Conservation (phyloP, 2,113 vertebrate genomes). For the Balaeniceps rex region DNA sequence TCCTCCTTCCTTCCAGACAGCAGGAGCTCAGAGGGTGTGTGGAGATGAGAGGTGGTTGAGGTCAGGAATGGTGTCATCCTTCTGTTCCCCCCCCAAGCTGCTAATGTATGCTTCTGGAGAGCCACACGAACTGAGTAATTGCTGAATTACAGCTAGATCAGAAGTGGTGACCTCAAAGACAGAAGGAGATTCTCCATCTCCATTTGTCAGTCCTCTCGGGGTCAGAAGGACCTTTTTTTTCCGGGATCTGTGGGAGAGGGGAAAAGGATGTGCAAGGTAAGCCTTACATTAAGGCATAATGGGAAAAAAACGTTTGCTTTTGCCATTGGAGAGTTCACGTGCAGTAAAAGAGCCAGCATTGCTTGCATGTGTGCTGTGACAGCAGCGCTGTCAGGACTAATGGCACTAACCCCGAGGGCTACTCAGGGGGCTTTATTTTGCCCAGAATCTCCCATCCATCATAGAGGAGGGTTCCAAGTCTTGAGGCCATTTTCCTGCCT, state of each 20-base stretch:
- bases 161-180: conserved; percentile 44
- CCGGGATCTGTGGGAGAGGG: neutral
- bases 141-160: conserved; percentile 22
- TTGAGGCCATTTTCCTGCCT: neutral
- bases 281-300: neutral
- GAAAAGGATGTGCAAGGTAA: neutral
- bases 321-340: neutral
- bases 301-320: neutral
- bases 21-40: neutral
- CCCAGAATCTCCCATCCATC: neutral
- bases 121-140: neutral
- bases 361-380: neutral
- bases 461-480: neutral
- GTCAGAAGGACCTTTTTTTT: conserved; percentile 1
- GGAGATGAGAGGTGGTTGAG: neutral
- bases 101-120: conserved; percentile 4
- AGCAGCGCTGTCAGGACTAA: neutral
- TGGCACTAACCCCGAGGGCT: neutral
- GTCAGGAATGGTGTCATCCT: neutral
- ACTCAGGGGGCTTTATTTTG: neutral
- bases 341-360: neutral
- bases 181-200: conserved; percentile 6
- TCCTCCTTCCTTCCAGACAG: neutral
- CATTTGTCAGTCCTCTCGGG: neutral
- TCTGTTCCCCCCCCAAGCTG: neutral